A percentile compares a stretch with the other conserved stretches of the same genome.
phyloP scores from a whole-genome alignment of 2,888 invertebrate species.

The Lepidocyrtoides sp. region DNA sequence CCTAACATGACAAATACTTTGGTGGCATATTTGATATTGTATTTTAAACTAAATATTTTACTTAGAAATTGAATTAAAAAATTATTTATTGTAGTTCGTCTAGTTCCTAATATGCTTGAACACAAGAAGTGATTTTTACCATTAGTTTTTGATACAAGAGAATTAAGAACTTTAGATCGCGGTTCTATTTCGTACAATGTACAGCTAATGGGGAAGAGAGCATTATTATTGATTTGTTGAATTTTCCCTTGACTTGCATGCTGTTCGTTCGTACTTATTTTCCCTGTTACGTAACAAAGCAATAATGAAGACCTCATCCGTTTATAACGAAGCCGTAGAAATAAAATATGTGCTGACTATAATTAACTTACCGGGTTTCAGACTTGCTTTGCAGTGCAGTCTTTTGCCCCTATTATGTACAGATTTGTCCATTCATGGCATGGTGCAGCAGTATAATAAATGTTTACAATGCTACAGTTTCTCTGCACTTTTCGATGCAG shows the following conservation, averaged over 20 bases:
- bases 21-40: no score
- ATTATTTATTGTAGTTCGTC: no score
- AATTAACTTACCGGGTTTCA: slow-evolving; percentile 32
- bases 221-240: not conserved
- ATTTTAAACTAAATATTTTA: no score
- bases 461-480: not conserved
- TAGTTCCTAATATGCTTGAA: no score
- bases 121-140: no score
- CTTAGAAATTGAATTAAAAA: no score
- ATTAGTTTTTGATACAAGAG: no score
- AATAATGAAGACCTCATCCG: not conserved
- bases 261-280: not conserved
- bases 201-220: no score
- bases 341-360: not conserved
- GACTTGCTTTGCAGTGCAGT: not conserved
- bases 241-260: not conserved
- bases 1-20: no score
- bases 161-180: no score
- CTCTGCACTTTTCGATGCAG: not conserved
- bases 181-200: no score
- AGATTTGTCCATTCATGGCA: not conserved
- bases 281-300: not conserved
- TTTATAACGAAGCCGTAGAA: slow-evolving; percentile 10
- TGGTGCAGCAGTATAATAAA: not conserved
- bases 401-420: not conserved